Conservation (phyloP, 2,797 vertebrate genomes). For the Hybognathus amarus region DNA sequence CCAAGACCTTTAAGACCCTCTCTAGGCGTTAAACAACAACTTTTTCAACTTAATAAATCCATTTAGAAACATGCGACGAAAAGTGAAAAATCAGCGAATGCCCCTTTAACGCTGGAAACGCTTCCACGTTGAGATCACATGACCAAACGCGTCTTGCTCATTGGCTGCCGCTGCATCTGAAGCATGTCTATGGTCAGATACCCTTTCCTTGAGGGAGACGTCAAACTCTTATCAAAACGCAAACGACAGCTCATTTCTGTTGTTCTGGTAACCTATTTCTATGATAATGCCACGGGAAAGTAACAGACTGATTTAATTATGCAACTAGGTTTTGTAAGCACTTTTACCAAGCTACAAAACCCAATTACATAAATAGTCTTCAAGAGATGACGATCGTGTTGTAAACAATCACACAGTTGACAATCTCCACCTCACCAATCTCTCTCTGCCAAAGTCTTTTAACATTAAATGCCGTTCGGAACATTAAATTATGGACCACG, state of each 20-base stretch:
- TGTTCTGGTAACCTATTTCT: background rate
- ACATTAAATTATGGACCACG: conserved; percentile 5
- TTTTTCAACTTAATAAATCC: no score
- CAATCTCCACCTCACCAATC: background rate
- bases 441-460: background rate
- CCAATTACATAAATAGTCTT: no score
- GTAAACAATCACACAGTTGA: background rate
- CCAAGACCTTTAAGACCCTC: no score
- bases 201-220: background rate
- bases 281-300: background rate
- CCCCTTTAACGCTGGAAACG: no score
- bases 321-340: background rate
- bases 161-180: background rate
- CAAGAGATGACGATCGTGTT: background rate
- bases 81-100: no score
- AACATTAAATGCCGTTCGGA: background rate
- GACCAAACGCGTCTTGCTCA: background rate
- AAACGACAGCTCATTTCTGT: background rate
- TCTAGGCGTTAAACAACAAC: no score
- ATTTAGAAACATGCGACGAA: no score
- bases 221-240: background rate
- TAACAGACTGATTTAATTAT: background rate
- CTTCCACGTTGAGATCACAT: background rate
- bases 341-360: no score
- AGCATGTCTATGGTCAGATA: background rate